Percentiles rank a stretch among this genome's conserved stretches.
phyloP scores from a whole-genome alignment of 1,140 invertebrate species.

The Adoxophyes honmai region DNA sequence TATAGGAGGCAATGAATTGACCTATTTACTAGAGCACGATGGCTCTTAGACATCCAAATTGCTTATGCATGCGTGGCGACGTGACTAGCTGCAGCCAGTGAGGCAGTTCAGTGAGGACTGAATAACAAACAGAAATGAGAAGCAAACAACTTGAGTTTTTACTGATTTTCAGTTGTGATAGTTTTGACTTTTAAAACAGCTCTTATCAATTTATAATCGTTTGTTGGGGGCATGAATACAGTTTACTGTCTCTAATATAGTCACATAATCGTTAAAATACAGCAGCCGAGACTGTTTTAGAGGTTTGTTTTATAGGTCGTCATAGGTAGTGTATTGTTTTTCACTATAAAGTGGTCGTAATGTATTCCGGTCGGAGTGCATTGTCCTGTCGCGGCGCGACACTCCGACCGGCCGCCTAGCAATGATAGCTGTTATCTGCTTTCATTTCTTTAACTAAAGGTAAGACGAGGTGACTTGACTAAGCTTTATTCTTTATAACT shows the following conservation, averaged over 20 bases:
- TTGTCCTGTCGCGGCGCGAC: slow-evolving; percentile 34
- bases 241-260: too few species aligned
- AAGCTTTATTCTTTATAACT: too few species aligned
- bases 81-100: slow-evolving; percentile 50
- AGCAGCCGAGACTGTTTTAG: too few species aligned
- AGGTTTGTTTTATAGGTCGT: slow-evolving; percentile 36
- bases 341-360: slow-evolving; percentile 27
- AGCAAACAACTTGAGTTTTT: too few species aligned
- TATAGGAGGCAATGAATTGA: slow-evolving; percentile 35
- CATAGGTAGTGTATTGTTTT: slow-evolving; percentile 42
- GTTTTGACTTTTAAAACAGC: too few species aligned
- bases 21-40: slow-evolving; percentile 58
- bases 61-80: slow-evolving; percentile 64
- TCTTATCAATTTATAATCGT: too few species aligned
- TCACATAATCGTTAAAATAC: too few species aligned
- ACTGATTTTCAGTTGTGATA: too few species aligned
- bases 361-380: slow-evolving; percentile 40
- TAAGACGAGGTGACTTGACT: background rate
- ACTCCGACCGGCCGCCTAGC: slow-evolving; percentile 20
- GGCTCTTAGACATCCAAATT: slow-evolving; percentile 39
- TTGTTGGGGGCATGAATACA: too few species aligned
- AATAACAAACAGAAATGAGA: slow-evolving; percentile 43
- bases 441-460: background rate
- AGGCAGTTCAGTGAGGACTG: too few species aligned
- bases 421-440: slow-evolving; percentile 7